Evolutionary conservation across 2,888 invertebrate genomes (phyloP), one percentile per base, ranked within the genome.

Genomic region (Drosophila sordidula): DNA sequence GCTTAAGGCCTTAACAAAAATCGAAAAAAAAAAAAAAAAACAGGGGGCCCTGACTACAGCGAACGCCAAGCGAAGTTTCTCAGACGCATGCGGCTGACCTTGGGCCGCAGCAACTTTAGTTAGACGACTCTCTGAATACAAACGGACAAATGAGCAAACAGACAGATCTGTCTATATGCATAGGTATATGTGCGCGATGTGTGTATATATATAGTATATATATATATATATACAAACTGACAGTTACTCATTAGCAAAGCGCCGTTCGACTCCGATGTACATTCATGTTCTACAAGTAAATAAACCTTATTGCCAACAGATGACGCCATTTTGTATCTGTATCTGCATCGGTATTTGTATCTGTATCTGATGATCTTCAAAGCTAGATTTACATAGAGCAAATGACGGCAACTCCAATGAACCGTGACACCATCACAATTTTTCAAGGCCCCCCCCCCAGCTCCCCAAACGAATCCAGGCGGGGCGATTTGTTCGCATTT

Each of bases 311-410:
- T 66, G 54, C 45, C 56, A 16, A 26, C 32, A 65, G 70, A 69
- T 88, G 82, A 82, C 82, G 82, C 82, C 87, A 82, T 88, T 70
- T 82, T 85, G 80, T 49, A 14, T 32, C 41, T 34, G 16, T 57
- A 58, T 14, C 14, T 52, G 8, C 3, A 34, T 26, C 11, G 26
- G 12, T 29, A 38, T 45, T 11, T 32, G 14, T 57, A 14, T 18
- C 29, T 59, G 11, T 51, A 14, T 55, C 56, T 66, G 56, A 65
- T 46, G 46, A 58, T 59, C 47, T 57, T 55, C 12, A 41, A 44
- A 54, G 71, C 62, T 75, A 64, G 65, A 55, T 68, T 70, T 73
- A 63, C 57, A 73, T 68, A 58, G 49, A 38, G 47, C 4, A 26
- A 75, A 67, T 72, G 72, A 73, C 72, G 74, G 66, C 54, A 42